These are phyloP conservation scores for Lacerta viridis DNA, from an alignment of 2,797 vertebrate species.

Conservation along the genomic window DNA sequence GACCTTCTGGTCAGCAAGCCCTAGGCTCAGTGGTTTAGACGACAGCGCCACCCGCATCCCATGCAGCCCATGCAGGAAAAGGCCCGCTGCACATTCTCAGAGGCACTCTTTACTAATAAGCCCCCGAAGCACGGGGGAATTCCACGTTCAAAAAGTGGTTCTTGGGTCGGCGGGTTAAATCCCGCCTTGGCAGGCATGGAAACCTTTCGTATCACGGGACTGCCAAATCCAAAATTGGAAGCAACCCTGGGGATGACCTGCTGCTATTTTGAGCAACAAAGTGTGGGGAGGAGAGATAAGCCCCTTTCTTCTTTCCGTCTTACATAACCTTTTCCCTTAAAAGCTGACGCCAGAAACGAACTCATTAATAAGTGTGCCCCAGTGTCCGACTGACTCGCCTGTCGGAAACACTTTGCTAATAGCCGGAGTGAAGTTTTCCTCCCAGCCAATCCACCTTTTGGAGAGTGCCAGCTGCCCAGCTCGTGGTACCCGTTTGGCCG, in stretches of 20 bases:
- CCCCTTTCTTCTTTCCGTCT: background rate
- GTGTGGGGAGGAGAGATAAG: background rate
- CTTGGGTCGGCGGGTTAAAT: background rate
- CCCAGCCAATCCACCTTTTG: background rate
- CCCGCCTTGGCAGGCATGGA: background rate
- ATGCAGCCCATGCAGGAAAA: too few relatives aligned
- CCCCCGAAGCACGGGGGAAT: background rate
- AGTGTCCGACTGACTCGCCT: background rate
- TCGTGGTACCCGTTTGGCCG: background rate
- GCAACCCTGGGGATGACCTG: background rate
- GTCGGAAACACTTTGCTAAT: conserved; percentile 19
- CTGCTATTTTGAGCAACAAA: conserved; percentile 8
- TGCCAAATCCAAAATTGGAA: background rate
- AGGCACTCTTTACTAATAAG: too few relatives aligned
- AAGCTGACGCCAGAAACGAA: background rate
- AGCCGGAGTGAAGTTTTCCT: background rate
- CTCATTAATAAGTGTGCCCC: background rate
- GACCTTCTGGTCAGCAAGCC: too few relatives aligned
- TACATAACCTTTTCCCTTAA: background rate
- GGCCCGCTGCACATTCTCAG: background rate
- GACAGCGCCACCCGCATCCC: too few relatives aligned
- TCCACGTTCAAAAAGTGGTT: too few relatives aligned
- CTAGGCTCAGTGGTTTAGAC: too few relatives aligned
- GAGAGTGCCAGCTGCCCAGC: background rate
- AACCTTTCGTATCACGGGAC: background rate